Percentiles rank a stretch among this genome's conserved stretches.
phyloP scores from a whole-genome alignment of 2,797 vertebrate species.

The Lagocephalus sceleratus region DNA sequence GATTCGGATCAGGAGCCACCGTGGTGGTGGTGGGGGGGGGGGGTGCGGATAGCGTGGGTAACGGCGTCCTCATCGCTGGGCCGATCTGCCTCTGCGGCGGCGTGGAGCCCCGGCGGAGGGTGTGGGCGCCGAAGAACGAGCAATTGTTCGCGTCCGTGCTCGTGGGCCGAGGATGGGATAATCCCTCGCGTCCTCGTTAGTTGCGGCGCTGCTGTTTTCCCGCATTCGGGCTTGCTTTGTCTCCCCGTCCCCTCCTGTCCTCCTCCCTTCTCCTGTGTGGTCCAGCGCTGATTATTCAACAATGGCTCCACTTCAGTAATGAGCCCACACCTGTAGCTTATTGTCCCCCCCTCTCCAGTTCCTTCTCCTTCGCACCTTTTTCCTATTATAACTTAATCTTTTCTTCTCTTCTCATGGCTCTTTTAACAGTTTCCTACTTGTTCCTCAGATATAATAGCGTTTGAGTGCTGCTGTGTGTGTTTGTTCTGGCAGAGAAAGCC shows the following conservation, averaged over 20 bases:
- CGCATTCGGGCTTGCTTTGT: neutral
- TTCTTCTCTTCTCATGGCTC: slow-evolving; percentile 56
- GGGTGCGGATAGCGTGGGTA: slow-evolving; percentile 45
- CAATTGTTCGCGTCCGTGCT: slow-evolving; percentile 10
- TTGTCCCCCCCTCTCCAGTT: slow-evolving; percentile 59
- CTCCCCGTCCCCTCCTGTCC: neutral
- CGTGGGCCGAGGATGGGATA: neutral
- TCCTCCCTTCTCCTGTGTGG: slow-evolving; percentile 54
- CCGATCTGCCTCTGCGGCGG: slow-evolving; percentile 61
- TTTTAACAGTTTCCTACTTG: slow-evolving; percentile 70
- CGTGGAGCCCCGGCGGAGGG: slow-evolving; percentile 35
- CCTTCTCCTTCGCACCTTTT: slow-evolving; percentile 66
- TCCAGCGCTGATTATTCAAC: slow-evolving; percentile 47
- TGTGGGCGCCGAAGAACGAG: slow-evolving; percentile 20
- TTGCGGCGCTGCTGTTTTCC: neutral
- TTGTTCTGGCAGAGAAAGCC: slow-evolving; percentile 76
- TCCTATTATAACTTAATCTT: slow-evolving; percentile 55
- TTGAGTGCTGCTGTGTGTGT: slow-evolving; percentile 61
- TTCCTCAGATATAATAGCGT: slow-evolving; percentile 51
- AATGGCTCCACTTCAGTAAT: slow-evolving; percentile 51
- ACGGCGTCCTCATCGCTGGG: slow-evolving; percentile 63
- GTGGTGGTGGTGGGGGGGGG: slow-evolving; percentile 38
- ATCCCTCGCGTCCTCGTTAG: neutral
- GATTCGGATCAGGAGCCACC: slow-evolving; percentile 45
- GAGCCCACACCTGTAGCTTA: slow-evolving; percentile 63